Evolutionary conservation across 2,888 invertebrate species (phyloP), one percentile per base, ranked within the genome.

Genomic region (Kryphioiulus occultus): DNA sequence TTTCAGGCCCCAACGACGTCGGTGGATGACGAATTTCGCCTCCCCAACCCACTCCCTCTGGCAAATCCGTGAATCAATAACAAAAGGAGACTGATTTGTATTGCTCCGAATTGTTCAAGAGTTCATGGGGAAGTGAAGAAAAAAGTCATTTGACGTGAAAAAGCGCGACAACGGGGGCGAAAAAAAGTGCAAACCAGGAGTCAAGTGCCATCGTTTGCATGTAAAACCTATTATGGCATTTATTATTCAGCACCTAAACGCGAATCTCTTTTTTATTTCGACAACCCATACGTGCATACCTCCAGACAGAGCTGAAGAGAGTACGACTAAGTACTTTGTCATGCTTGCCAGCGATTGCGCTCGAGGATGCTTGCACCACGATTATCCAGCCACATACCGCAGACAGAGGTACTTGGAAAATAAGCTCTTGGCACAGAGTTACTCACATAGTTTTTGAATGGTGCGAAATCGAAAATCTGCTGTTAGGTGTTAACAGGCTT

Each of bases 51-150:
- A 68, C 22, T 68, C 59, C 59, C 59, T 22, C 59, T 68, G 59
- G 59, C 59, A 68, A 68, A 68, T 68, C 59, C 59, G 59, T 68
- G 59, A 68, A 68, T 68, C 59, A 68, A 68, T 68, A 68, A 68
- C 59, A 68, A 68, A 68, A 68, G 59, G 59, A 68, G 59, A 68
- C 59, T 68, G 59, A 68, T 68, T 68, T 68, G 59, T 68, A 68
- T 68, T 68, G 59, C 59, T 68, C 59, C n/a, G 59, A 68, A 68
- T 68, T 68, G 59, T 10, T 68, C 22, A 22, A 22, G 59, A 68
- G 59, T 68, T 68, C 59, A 68, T 68, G 59, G 59, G 22, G 9
- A 68, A 68, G 22, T 22, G 22, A 22, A 68, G 22, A 22, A 68
- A 44, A 68, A 68, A 68, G 59, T 68, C 22, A 68, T 5, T 22